Percentiles rank a stretch among this genome's conserved stretches.
These are phyloP conservation scores for Sparus aurata DNA, from an alignment of 2,797 vertebrate species.

Conservation along the genomic window DNA sequence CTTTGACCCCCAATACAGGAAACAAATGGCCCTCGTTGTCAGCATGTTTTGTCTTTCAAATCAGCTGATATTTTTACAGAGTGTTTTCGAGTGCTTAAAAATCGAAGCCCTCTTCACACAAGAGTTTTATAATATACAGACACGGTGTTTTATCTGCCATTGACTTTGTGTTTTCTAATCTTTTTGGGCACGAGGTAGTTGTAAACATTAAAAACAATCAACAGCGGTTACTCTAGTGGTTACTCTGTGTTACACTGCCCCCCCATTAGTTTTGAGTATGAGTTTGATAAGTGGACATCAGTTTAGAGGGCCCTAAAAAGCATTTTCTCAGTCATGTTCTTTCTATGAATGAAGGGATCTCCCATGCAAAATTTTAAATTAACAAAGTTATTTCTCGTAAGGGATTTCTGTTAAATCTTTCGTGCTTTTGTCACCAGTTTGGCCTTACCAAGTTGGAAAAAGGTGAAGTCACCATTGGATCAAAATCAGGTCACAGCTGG, in stretches of 20 bases:
- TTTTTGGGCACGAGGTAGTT: background rate
- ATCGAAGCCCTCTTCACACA: background rate
- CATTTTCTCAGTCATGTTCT: background rate
- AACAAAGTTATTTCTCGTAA: background rate
- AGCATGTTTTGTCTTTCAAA: constrained; percentile 45
- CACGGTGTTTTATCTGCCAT: background rate
- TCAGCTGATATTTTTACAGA: constrained; percentile 18
- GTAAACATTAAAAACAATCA: too few relatives aligned
- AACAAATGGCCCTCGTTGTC: constrained; percentile 67
- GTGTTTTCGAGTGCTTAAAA: constrained; percentile 6
- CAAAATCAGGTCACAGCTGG: background rate
- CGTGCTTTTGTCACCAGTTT: background rate
- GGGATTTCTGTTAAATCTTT: background rate
- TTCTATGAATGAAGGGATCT: background rate
- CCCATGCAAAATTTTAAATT: background rate
- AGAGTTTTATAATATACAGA: background rate
- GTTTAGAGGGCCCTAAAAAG: background rate
- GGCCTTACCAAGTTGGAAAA: too few relatives aligned
- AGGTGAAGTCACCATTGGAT: background rate
- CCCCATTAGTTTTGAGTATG: too few relatives aligned
- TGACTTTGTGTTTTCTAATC: background rate
- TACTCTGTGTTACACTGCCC: too few relatives aligned
- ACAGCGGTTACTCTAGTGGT: too few relatives aligned
- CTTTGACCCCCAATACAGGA: constrained; percentile 66
- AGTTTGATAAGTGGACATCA: too few relatives aligned